phyloP scores from a whole-genome alignment of 2,888 invertebrate genomes.

The Eretmocerus hayati region DNA sequence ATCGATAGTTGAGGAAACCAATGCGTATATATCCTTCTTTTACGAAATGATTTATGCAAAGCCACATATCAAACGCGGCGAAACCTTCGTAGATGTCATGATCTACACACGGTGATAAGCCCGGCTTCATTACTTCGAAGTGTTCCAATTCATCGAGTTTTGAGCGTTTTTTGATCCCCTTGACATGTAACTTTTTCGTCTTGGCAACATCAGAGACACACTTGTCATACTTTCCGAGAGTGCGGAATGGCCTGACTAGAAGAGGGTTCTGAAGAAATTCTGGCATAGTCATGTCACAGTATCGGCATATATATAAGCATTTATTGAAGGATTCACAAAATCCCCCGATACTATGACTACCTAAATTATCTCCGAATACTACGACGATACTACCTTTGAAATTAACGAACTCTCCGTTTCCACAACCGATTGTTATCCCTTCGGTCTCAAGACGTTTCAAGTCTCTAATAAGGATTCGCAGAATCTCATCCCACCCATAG shows the following conservation, averaged over 20 bases:
- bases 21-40: conserved; percentile 19
- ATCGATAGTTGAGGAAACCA: conserved; percentile 9
- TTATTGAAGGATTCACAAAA: conserved; percentile 5
- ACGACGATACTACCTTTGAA: neutral
- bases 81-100: conserved; percentile 22
- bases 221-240: neutral
- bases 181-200: neutral
- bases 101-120: conserved; percentile 22
- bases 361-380: conserved; percentile 8
- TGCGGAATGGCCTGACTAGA: neutral
- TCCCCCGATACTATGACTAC: conserved; percentile 8
- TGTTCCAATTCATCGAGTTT: conserved; percentile 14
- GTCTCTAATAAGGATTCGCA: neutral
- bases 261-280: neutral
- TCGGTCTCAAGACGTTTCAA: neutral
- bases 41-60: conserved; percentile 1
- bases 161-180: conserved; percentile 20
- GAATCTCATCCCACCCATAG: neutral
- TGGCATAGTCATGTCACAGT: neutral
- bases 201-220: neutral
- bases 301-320: conserved; percentile 8
- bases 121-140: conserved; percentile 20
- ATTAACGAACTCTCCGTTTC: conserved; percentile 5
- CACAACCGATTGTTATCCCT: neutral
- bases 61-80: conserved; percentile 8